These are phyloP conservation scores for Ctenodactylus gundi DNA, from an alignment of 2,113 vertebrate genomes.

Conservation along the genomic window DNA sequence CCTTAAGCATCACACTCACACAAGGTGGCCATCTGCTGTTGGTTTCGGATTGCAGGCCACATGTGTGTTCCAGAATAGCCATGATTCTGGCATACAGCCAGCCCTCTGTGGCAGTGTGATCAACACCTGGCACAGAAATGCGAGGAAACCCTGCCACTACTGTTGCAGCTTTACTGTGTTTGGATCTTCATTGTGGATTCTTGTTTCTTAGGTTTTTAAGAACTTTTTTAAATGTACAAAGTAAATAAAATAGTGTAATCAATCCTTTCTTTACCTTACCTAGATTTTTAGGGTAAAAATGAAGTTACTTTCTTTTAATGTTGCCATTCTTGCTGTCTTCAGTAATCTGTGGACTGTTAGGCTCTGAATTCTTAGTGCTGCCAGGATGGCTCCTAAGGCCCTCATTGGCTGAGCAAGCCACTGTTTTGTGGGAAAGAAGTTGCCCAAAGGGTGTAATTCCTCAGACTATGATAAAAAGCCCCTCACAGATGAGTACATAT, in stretches of 20 bases:
- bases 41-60: conserved; percentile 64
- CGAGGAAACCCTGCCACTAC: neutral
- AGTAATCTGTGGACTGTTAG: neutral
- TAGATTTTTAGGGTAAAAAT: neutral
- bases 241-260: neutral
- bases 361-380: neutral
- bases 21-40: conserved; percentile 61
- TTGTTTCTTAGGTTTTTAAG: conserved; percentile 35
- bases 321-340: neutral
- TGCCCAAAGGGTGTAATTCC: neutral
- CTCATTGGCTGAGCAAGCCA: neutral
- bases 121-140: conserved; percentile 51
- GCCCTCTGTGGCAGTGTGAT: conserved; percentile 27
- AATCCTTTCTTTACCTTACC: neutral
- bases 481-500: neutral
- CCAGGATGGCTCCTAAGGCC: neutral
- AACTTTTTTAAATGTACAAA: neutral
- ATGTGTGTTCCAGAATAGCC: conserved; percentile 45
- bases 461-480: neutral
- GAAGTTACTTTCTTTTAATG: neutral
- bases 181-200: conserved; percentile 32
- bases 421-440: neutral
- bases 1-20: conserved; percentile 48
- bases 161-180: conserved; percentile 30
- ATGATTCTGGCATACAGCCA: conserved; percentile 59